Evolutionary conservation across 2,113 vertebrate genomes (phyloP).

Genomic region (Apodemus sylvaticus): DNA sequence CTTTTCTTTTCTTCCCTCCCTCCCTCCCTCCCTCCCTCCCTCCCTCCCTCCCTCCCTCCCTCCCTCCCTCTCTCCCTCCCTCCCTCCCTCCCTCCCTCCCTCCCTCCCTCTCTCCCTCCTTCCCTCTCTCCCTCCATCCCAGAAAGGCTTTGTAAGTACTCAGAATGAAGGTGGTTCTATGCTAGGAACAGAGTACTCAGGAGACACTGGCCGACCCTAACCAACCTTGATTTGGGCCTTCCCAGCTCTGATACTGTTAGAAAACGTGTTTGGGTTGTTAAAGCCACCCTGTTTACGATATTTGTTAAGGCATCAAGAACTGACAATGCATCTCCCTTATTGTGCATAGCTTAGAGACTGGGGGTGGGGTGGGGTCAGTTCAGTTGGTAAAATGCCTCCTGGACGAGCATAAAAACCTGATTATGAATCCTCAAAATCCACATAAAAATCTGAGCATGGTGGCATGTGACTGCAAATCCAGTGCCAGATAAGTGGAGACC

Average conservation of each 20-base stretch:
- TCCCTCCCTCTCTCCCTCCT: too few species aligned
- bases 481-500: background rate
- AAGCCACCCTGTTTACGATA: background rate
- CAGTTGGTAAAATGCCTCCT: background rate
- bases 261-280: background rate
- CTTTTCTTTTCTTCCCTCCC: too few species aligned
- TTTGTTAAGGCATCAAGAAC: background rate
- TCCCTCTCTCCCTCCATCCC: background rate
- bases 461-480: background rate
- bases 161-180: background rate
- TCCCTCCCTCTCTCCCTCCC: too few species aligned
- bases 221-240: background rate
- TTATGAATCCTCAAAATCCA: background rate
- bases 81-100: too few species aligned
- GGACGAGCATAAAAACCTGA: background rate
- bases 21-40: too few species aligned
- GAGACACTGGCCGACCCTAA: background rate
- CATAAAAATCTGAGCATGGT: background rate
- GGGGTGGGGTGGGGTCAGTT: background rate
- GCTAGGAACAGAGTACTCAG: background rate
- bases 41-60: fast-evolving
- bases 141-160: background rate
- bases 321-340: background rate
- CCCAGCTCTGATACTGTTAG: background rate
- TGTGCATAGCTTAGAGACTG: background rate